These are phyloP conservation scores for Ornithoptera priamus DNA, from an alignment of 2,888 invertebrate species.

Conservation along the genomic window DNA sequence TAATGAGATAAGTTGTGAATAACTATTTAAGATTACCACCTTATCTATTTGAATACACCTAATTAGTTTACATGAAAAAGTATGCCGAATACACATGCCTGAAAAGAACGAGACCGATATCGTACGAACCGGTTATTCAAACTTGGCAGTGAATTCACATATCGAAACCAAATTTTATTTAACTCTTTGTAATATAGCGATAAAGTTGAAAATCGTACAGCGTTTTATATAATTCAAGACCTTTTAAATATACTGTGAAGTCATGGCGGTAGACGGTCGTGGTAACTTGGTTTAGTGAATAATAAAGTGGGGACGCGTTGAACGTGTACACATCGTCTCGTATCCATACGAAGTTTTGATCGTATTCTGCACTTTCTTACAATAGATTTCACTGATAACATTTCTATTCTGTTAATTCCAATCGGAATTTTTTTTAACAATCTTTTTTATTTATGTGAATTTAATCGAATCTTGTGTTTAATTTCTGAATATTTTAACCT, in stretches of 20 bases:
- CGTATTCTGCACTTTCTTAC: slow-evolving; percentile 41
- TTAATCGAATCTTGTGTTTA: slow-evolving; percentile 33
- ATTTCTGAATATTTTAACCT: slow-evolving; percentile 65
- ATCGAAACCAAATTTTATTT: slow-evolving; percentile 32
- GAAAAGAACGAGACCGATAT: slow-evolving; percentile 53
- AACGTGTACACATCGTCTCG: slow-evolving; percentile 50
- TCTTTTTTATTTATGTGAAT: background rate
- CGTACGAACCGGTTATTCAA: slow-evolving; percentile 63
- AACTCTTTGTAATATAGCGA: slow-evolving; percentile 34
- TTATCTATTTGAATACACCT: slow-evolving; percentile 24
- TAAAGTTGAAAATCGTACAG: slow-evolving; percentile 35
- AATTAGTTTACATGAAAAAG: slow-evolving; percentile 38
- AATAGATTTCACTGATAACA: slow-evolving; percentile 13
- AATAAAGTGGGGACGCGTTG: slow-evolving; percentile 61
- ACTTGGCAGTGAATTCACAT: slow-evolving; percentile 71
- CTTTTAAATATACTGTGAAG: slow-evolving; percentile 49
- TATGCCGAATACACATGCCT: slow-evolving; percentile 59
- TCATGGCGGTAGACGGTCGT: slow-evolving; percentile 59
- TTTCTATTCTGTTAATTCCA: slow-evolving; percentile 3
- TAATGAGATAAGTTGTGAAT: slow-evolving; percentile 43
- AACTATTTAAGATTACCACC: slow-evolving; percentile 31
- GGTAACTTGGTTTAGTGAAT: slow-evolving; percentile 63
- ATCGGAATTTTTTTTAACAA: slow-evolving; percentile 11
- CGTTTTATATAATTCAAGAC: slow-evolving; percentile 41
- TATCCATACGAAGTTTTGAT: slow-evolving; percentile 47